Evolutionary conservation across 2,797 vertebrate genomes (phyloP).

Genomic region (Diplodus sargus): DNA sequence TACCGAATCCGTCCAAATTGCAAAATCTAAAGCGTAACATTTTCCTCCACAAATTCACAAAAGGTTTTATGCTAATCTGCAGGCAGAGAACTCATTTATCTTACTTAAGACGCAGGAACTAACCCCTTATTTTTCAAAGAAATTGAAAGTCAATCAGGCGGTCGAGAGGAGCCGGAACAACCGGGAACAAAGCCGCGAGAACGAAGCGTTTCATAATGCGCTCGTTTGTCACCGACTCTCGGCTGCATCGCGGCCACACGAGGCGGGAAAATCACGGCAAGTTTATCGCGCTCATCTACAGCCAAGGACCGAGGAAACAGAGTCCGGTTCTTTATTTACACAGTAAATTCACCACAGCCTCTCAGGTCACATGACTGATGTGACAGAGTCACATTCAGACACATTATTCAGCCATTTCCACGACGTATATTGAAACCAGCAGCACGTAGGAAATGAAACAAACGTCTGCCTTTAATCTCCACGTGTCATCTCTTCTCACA

Average conservation of each 20-base stretch:
- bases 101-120: slow-evolving; percentile 59
- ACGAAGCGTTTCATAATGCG: slow-evolving; percentile 62
- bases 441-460: background rate
- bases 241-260: slow-evolving; percentile 16
- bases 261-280: slow-evolving; percentile 36
- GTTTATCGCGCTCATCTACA: slow-evolving; percentile 17
- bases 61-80: slow-evolving; percentile 40
- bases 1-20: background rate
- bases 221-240: slow-evolving; percentile 61
- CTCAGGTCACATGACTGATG: background rate
- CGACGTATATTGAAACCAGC: background rate
- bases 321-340: slow-evolving; percentile 35
- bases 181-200: slow-evolving; percentile 38
- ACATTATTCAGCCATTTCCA: slow-evolving; percentile 7
- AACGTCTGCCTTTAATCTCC: slow-evolving; percentile 8
- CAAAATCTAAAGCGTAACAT: slow-evolving; percentile 13
- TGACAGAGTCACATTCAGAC: background rate
- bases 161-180: slow-evolving; percentile 33
- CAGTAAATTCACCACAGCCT: slow-evolving; percentile 1
- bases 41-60: slow-evolving; percentile 1
- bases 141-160: slow-evolving; percentile 70
- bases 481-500: slow-evolving; percentile 4
- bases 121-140: slow-evolving; percentile 55
- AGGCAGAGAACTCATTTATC: slow-evolving; percentile 46
- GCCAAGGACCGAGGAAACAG: slow-evolving; percentile 20